Evolutionary conservation across 2,113 vertebrate species (phyloP), one percentile per base, ranked within the genome.

Genomic region (Saguinus imperator): DNA sequence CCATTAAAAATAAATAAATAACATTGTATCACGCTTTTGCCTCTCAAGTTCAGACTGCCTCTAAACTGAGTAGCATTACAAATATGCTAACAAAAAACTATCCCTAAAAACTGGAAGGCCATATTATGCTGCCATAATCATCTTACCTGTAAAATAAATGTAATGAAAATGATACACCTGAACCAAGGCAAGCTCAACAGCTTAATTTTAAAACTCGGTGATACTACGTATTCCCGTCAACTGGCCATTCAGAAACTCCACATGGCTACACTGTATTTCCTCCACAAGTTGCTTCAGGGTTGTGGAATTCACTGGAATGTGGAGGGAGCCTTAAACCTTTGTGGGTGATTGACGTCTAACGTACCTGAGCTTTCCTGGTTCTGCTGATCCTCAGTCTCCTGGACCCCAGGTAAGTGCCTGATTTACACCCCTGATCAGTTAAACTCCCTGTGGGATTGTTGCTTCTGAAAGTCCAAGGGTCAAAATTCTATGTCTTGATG

Each of bases 201-300:
- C 45, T 40, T 37, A 3, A 17, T 6, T 61, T 4, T 61, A 70
- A 57, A 25, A 32, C 35, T 58, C 55, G 11, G 45, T n/a, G 37
- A 77, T 32, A 32, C 45, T 5, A 20, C 2, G 29, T 18, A 48
- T 48, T 50, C 4, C 27, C 4, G 8, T 50, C 45, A 35, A 20
- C 17, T 20, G 8, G 9, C 20, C 17, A 35, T 12, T 20, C 1
- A 12, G 14, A 79, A 35, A 50, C 45, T 35, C 14, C 8, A 29
- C 1, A 8, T 77, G 32, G 13, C 45, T 45, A 43, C 8, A 0
- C 20, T 14, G 1, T 1, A 0, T 3, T 29, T 8, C 45, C 17
- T 21, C 57, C 17, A 9, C 6, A 0, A 0, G 0, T 23, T 1
- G 1, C 73, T 48, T 21, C 8, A 5, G 48, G 1, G 1, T 1